Evolutionary conservation across 2,888 invertebrate genomes (phyloP), one percentile per base, ranked within the genome.

Genomic region (Lydus trimaculatus): DNA sequence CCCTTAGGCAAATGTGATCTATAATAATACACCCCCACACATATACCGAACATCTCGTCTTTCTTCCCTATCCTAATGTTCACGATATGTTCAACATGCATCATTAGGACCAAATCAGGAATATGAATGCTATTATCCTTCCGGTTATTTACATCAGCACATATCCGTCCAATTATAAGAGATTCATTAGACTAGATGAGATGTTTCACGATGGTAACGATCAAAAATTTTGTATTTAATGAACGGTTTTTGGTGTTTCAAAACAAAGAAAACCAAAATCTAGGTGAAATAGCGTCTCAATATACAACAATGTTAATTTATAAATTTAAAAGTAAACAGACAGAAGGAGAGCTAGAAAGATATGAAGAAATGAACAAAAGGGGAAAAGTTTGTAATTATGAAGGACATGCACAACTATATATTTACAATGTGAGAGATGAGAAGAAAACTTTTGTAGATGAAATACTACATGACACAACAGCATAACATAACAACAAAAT

Each of bases 51-150:
- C 20, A 48, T 48, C 48, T 48, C 48, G 56, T 52, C 28, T 52
- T 62, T 43, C 39, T 62, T 43, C 39, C 39, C 36, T 62, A 28
- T 43, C 25, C 25, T 43, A 76, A 73, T 48, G 48, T 48, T 48
- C 48, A 48, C 48, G 48, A 48, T 76, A 75, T 79, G 78, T 78
- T 76, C 70, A 71, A 75, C 78, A 78, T 73, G 78, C 76, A 79
- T 79, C 80, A 80, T 80, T 79, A 80, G 77, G 74, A 76, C 73
- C 76, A 77, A 78, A 78, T 78, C 77, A 72, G 74, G 76, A 76
- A 78, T 78, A 78, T 73, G 76, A 78, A 78, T 76, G 78, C 76
- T 75, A 74, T 77, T 77, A 79, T 77, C 77, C 75, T 72, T 72
- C 72, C 77, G 75, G 76, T 48, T 75, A 76, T 75, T 75, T 75